Evolutionary conservation across 2,113 vertebrate genomes (phyloP).

Genomic region (Pica pica): DNA sequence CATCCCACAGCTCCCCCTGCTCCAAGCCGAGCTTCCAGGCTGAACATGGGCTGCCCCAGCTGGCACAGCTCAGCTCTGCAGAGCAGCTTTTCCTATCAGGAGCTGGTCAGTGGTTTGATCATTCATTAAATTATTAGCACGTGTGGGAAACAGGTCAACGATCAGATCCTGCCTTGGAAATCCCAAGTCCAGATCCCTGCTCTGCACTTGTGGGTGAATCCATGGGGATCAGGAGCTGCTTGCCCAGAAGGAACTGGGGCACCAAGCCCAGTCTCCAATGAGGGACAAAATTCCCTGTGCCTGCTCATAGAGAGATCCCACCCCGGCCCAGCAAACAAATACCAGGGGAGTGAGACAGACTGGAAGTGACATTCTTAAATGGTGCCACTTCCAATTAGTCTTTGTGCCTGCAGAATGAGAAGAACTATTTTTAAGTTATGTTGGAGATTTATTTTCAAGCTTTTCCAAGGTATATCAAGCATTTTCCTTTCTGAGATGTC

Average conservation of each 20-base stretch:
- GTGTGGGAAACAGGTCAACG: rapidly evolving
- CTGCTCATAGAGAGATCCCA: rapidly evolving
- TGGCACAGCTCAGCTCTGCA: not conserved
- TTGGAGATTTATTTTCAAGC: not conserved
- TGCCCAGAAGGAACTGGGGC: rapidly evolving
- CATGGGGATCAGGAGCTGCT: not conserved
- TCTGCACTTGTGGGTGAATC: not conserved
- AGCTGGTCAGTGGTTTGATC: not conserved
- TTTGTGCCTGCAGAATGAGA: not conserved
- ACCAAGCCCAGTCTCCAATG: rapidly evolving
- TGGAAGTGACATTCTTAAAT: not conserved
- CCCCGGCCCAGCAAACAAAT: not conserved
- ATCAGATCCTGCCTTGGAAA: not conserved
- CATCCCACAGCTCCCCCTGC: not conserved
- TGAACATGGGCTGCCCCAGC: not conserved
- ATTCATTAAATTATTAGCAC: not conserved
- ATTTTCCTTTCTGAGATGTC: not conserved
- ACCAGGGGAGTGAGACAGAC: not conserved
- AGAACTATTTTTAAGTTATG: not conserved
- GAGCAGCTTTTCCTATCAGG: not conserved
- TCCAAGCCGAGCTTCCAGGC: not conserved
- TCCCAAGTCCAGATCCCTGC: not conserved
- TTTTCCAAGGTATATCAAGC: not conserved
- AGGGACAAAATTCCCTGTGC: not conserved
- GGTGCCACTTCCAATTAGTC: not conserved